phyloP scores from a whole-genome alignment of 2,888 invertebrate genomes.

The Merodon equestris region DNA sequence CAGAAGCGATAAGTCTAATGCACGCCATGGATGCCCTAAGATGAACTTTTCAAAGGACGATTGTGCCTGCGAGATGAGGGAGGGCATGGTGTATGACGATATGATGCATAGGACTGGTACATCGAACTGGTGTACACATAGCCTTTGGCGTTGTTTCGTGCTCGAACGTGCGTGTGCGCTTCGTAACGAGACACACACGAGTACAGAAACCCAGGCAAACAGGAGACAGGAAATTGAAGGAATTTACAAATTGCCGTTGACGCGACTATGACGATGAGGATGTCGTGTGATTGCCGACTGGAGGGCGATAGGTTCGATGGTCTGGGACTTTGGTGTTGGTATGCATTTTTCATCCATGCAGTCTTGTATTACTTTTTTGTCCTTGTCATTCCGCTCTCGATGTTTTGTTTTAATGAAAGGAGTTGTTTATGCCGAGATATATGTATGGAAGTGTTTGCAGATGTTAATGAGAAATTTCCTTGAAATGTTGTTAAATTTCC shows the following conservation, averaged over 20 bases:
- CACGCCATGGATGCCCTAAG: too few relatives aligned
- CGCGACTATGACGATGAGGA: constrained; percentile 1
- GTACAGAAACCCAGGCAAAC: too few relatives aligned
- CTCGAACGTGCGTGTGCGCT: too few relatives aligned
- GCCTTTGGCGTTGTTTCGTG: constrained; percentile 10
- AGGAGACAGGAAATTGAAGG: constrained; percentile 53
- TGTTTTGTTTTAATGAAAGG: constrained; percentile 34
- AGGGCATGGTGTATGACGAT: too few relatives aligned
- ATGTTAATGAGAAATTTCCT: constrained; percentile 20
- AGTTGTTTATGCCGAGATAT: constrained; percentile 7
- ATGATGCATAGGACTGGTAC: too few relatives aligned
- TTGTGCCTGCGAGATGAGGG: too few relatives aligned
- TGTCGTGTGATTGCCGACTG: too few relatives aligned
- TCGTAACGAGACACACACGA: too few relatives aligned
- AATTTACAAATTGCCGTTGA: constrained; percentile 48
- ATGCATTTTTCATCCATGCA: constrained; percentile 11
- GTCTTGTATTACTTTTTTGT: constrained; percentile 2
- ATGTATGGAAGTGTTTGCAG: constrained; percentile 18
- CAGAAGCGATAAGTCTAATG: too few relatives aligned
- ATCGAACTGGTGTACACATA: neutral
- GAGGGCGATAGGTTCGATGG: constrained; percentile 12
- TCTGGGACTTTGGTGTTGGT: neutral
- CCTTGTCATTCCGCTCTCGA: neutral
- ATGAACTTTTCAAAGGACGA: too few relatives aligned
- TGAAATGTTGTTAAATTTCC: constrained; percentile 11